A percentile compares a stretch with the other conserved stretches of the same genome.
These are phyloP conservation scores for Centrocercus urophasianus DNA, from an alignment of 2,113 vertebrate species.

Conservation along the genomic window DNA sequence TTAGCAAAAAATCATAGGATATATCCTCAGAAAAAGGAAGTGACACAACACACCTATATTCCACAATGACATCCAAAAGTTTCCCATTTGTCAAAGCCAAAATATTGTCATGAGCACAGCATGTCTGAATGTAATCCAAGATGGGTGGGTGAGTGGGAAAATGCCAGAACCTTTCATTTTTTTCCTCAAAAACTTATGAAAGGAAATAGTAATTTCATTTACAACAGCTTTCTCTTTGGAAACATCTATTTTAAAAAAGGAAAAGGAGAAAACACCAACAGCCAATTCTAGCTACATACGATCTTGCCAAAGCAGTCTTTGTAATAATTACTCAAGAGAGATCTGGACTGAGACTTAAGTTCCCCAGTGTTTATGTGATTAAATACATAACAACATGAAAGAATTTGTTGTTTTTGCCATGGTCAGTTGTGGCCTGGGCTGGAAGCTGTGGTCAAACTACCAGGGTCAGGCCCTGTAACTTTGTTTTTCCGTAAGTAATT, in stretches of 20 bases:
- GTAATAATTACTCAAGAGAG: neutral
- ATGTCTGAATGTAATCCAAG: neutral
- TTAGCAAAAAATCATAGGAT: neutral
- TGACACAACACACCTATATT: neutral
- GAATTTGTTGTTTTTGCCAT: neutral
- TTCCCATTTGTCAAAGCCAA: neutral
- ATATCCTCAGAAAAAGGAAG: neutral
- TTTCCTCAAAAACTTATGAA: neutral
- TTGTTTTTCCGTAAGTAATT: neutral
- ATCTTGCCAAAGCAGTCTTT: neutral
- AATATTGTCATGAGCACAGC: neutral
- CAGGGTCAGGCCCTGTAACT: neutral
- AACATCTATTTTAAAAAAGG: neutral
- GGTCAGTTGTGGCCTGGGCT: neutral
- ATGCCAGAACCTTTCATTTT: neutral
- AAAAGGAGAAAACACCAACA: accelerated
- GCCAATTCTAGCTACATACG: neutral
- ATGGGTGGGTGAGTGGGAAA: neutral
- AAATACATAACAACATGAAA: neutral
- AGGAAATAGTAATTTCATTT: neutral
- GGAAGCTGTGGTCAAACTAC: neutral
- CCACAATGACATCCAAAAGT: neutral
- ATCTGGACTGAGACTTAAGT: neutral
- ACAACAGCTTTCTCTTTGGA: neutral
- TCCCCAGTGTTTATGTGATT: neutral